Evolutionary conservation across 2,113 vertebrate genomes (phyloP).

Genomic region (Lophochroa leadbeateri): DNA sequence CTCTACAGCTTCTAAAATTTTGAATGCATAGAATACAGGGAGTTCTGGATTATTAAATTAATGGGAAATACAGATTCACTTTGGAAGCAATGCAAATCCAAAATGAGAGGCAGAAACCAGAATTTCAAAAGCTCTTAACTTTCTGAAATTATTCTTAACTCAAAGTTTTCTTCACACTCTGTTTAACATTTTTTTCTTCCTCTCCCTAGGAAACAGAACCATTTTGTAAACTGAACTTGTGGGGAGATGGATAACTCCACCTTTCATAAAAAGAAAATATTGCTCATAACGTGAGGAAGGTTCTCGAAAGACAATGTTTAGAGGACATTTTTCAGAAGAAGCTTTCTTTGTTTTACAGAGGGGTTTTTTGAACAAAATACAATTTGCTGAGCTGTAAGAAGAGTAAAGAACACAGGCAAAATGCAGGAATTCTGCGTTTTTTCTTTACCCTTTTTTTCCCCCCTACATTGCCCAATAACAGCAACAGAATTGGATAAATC

Average conservation of each 20-base stretch:
- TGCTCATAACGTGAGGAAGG: background rate
- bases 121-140: background rate
- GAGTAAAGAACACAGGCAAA: background rate
- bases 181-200: background rate
- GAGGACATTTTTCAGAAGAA: background rate
- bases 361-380: background rate
- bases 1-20: background rate
- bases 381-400: background rate
- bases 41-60: conserved; percentile 30
- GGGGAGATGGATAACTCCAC: background rate
- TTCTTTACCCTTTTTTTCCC: background rate
- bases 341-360: background rate
- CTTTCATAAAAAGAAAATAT: background rate
- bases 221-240: background rate
- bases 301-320: background rate
- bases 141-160: background rate
- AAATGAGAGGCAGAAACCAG: background rate
- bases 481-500: background rate
- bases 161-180: background rate
- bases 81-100: background rate
- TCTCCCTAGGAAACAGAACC: background rate
- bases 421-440: background rate
- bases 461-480: background rate
- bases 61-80: background rate
- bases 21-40: background rate